Percentiles rank a stretch among this genome's conserved stretches.
These are phyloP conservation scores for Euproctis similis DNA, from an alignment of 2,888 invertebrate species.

Conservation along the genomic window DNA sequence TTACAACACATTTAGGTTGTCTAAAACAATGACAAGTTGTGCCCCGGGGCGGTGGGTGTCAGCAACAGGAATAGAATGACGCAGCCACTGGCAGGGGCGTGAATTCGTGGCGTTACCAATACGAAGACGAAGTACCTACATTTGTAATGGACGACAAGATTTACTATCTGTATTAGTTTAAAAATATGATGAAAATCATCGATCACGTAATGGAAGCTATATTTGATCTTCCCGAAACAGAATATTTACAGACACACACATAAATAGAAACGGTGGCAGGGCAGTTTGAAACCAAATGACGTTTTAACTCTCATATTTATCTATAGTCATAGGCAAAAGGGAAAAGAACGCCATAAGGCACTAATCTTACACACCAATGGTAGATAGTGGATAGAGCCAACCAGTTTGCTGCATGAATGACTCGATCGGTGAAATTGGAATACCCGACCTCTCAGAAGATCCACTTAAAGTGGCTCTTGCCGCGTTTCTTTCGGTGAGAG, in stretches of 20 bases:
- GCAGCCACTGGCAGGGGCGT: conserved; percentile 40
- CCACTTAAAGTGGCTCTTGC: conserved; percentile 13
- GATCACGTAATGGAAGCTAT: conserved; percentile 54
- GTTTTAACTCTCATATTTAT: too few relatives aligned
- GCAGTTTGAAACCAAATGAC: too few relatives aligned
- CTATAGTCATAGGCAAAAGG: too few relatives aligned
- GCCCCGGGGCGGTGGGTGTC: conserved; percentile 49
- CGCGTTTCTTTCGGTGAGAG: conserved; percentile 8
- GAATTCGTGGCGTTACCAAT: conserved; percentile 61
- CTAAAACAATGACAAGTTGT: conserved; percentile 51
- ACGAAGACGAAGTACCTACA: conserved; percentile 45
- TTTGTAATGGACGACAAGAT: conserved; percentile 52
- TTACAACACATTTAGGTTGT: conserved; percentile 53
- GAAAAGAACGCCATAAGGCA: too few relatives aligned
- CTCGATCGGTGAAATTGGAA: too few relatives aligned
- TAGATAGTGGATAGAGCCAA: too few relatives aligned
- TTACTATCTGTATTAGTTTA: conserved; percentile 65
- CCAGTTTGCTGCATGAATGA: too few relatives aligned
- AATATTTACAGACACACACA: too few relatives aligned
- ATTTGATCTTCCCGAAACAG: too few relatives aligned
- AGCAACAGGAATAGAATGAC: conserved; percentile 62
- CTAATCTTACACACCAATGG: too few relatives aligned
- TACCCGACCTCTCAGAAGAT: conserved; percentile 17
- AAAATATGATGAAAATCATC: conserved; percentile 48
- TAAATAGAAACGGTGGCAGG: too few relatives aligned